Conservation (phyloP, 2,888 invertebrate genomes). For the Athrips mouffetella region DNA sequence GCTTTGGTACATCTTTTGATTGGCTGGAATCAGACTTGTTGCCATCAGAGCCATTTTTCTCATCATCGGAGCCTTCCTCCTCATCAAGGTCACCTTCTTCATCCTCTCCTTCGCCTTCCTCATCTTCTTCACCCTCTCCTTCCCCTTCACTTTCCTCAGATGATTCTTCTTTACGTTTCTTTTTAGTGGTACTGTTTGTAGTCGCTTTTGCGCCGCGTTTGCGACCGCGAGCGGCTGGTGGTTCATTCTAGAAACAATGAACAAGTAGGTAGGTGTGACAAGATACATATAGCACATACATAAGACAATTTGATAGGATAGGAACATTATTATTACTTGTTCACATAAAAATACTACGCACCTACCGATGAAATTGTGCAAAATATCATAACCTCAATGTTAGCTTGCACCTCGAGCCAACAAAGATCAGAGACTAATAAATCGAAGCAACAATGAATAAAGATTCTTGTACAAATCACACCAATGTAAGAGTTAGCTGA, state of each 20-base stretch:
- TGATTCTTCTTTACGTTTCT: conserved; percentile 68
- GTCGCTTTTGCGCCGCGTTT: conserved; percentile 56
- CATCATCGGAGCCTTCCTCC: conserved; percentile 73
- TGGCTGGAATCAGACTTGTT: conserved; percentile 76
- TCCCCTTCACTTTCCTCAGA: conserved; percentile 69
- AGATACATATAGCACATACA: too few species aligned
- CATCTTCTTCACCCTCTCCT: conserved; percentile 61
- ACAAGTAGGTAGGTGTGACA: background rate
- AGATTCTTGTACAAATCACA: too few species aligned
- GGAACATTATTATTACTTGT: too few species aligned
- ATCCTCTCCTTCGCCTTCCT: conserved; percentile 63
- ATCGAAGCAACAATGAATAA: too few species aligned
- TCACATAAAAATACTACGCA: too few species aligned
- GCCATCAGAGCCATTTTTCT: conserved; percentile 74
- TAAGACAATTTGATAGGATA: too few species aligned
- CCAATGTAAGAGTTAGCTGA: background rate
- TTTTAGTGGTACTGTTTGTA: conserved; percentile 57
- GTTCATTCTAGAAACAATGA: conserved; percentile 47
- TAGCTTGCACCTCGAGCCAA: too few species aligned
- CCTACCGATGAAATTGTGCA: too few species aligned
- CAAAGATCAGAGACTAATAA: too few species aligned
- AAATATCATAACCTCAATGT: too few species aligned
- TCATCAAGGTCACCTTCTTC: conserved; percentile 70
- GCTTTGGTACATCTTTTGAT: conserved; percentile 76
- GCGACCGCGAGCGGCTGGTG: conserved; percentile 51